These are phyloP conservation scores for Microcebus griseorufus DNA, from an alignment of 2,113 vertebrate genomes.

Conservation along the genomic window DNA sequence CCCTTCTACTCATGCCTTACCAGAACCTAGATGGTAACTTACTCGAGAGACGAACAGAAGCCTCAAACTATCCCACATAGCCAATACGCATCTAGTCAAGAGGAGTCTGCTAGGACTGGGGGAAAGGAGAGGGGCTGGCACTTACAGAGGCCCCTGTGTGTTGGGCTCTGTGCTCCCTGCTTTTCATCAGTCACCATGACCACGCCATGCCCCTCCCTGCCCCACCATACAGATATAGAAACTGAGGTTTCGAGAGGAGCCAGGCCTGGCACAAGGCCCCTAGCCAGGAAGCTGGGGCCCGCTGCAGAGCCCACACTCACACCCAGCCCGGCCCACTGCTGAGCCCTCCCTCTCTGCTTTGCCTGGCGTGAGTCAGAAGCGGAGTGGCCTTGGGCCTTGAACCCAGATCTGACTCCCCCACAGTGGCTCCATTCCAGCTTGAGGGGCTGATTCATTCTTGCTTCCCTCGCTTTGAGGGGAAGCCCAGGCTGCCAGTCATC, in stretches of 20 bases:
- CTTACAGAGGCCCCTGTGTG: background rate
- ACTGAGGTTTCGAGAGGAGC: background rate
- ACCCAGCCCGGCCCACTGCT: background rate
- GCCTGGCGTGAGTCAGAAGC: conserved; percentile 49
- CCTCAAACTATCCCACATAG: background rate
- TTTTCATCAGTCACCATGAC: background rate
- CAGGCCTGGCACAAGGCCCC: background rate
- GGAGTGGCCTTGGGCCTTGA: conserved; percentile 7
- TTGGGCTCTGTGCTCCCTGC: background rate
- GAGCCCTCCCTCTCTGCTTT: background rate
- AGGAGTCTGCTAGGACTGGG: background rate
- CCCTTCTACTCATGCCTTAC: no score
- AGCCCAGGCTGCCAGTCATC: conserved; percentile 48
- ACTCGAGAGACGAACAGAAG: background rate
- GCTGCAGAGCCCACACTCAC: background rate
- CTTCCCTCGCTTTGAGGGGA: conserved; percentile 32
- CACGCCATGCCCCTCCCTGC: background rate
- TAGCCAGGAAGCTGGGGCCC: background rate
- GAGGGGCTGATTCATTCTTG: conserved; percentile 62
- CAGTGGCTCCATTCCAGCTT: background rate
- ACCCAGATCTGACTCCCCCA: conserved; percentile 35
- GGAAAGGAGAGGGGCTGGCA: background rate
- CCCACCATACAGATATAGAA: background rate
- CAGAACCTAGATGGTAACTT: background rate
- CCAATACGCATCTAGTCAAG: background rate